Percentiles rank a stretch among this genome's conserved stretches.
Evolutionary conservation across 2,888 invertebrate species (phyloP).

Genomic region (Eupithecia insigniata): DNA sequence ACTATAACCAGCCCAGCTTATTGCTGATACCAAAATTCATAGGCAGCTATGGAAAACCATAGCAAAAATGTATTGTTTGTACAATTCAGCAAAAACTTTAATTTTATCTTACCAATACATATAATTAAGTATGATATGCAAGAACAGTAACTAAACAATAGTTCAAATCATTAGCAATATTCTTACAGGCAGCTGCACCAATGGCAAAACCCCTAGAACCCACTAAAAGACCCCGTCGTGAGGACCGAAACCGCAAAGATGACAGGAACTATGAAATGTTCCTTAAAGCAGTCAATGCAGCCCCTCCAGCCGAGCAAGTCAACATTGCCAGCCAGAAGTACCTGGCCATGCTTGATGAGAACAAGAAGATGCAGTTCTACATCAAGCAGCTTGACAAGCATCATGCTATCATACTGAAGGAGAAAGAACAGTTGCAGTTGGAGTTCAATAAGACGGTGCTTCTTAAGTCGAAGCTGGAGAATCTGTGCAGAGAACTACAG

Average conservation of each 20-base stretch:
- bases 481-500: slow-evolving; percentile 95
- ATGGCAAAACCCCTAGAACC: slow-evolving; percentile 52
- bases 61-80: background rate
- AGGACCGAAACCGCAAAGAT: slow-evolving; percentile 76
- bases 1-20: background rate
- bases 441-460: slow-evolving; percentile 93
- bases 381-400: slow-evolving; percentile 86
- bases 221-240: slow-evolving; percentile 72
- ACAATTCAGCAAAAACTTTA: background rate
- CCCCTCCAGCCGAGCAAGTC: slow-evolving; percentile 86
- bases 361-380: slow-evolving; percentile 84
- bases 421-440: slow-evolving; percentile 91
- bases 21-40: background rate
- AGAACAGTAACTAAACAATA: background rate
- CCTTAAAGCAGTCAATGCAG: slow-evolving; percentile 84
- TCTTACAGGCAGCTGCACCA: slow-evolving; percentile 59
- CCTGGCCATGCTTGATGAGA: slow-evolving; percentile 89
- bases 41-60: background rate
- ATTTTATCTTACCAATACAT: too few species aligned
- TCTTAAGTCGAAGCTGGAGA: slow-evolving; percentile 93
- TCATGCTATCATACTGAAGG: slow-evolving; percentile 85
- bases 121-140: background rate
- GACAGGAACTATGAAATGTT: slow-evolving; percentile 87
- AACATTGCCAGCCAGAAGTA: slow-evolving; percentile 89
- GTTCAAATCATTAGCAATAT: background rate